Percentiles rank a stretch among this genome's conserved stretches.
phyloP scores from a whole-genome alignment of 2,113 vertebrate species.

The Cynopterus brachyotis region DNA sequence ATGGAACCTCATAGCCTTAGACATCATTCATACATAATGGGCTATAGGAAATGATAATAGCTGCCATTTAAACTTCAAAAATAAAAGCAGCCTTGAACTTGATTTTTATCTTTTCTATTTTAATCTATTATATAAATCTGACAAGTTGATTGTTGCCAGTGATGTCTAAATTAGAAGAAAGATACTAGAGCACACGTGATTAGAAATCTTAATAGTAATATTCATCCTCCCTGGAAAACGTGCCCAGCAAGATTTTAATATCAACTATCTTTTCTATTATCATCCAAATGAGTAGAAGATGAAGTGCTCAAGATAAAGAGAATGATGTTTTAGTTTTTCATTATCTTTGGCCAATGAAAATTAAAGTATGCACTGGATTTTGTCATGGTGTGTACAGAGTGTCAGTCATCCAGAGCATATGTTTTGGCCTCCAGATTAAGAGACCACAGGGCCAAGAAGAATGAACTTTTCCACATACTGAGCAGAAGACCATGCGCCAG shows the following conservation, averaged over 20 bases:
- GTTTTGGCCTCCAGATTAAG: neutral
- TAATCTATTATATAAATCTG: neutral
- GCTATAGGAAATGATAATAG: constrained; percentile 22
- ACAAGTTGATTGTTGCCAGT: constrained; percentile 51
- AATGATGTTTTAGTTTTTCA: neutral
- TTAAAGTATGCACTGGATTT: neutral
- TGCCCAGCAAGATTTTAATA: neutral
- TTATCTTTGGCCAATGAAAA: neutral
- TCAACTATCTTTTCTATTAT: neutral
- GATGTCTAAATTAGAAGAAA: constrained; percentile 41
- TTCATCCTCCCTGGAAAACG: neutral
- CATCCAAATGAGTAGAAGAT: neutral
- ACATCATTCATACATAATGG: neutral
- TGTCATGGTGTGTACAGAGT: neutral
- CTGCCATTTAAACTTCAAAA: constrained; percentile 38
- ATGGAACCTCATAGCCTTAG: neutral
- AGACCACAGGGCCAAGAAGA: neutral
- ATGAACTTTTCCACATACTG: neutral
- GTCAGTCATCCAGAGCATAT: neutral
- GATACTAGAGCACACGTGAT: neutral
- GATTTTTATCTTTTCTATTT: constrained; percentile 44
- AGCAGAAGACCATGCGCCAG: neutral
- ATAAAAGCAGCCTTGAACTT: constrained; percentile 34
- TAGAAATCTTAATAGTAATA: neutral
- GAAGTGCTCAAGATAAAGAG: neutral